Evolutionary conservation across 1,140 invertebrate species (phyloP), one percentile per base, ranked within the genome.

Genomic region (Scaptodrosophila lebanonensis): DNA sequence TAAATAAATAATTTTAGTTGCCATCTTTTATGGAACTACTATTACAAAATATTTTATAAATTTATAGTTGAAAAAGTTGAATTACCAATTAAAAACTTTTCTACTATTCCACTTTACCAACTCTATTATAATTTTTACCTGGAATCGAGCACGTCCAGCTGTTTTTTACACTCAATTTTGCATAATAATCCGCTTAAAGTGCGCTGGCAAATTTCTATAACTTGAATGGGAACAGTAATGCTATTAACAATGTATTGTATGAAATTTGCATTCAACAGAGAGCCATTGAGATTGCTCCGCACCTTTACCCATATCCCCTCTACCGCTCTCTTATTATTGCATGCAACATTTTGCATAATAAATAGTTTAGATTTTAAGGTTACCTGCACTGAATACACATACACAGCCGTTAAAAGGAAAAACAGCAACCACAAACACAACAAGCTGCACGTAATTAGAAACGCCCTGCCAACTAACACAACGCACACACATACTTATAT

Each of bases 321-420:
- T 9, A 5, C n/a, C 30, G 8, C 16, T 20, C 13, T 13, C 12
- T 9, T 3, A 8, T 22, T 30, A 29, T 38, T 32, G 68, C 68
- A 72, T 73, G 68, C 51, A 68, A 49, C 54, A 68, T 72, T 79
- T 64, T 72, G 66, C 72, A 77, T 79, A 79, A 45, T 59, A 72
- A 72, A 77, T 47, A 77, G 52, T 64, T 68, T 59, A 56, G 47
- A 42, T 72, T 64, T 57, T 59, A 70, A 52, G 59, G 51, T 47
- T 51, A 63, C 64, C 58, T 67, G 58, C 67, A 77, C 51, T 45
- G 20, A 40, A 45, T 18, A 42, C 6, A 13, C 40, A 32, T 27
- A 45, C 20, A 18, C 15, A 15, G 12, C 29, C 8, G 32, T 25
- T 16, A 60, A 38, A 29, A 17, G 7, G 16, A 49, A 20, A 15